phyloP scores from a whole-genome alignment of 2,797 vertebrate genomes.

The Danio aesculapii region DNA sequence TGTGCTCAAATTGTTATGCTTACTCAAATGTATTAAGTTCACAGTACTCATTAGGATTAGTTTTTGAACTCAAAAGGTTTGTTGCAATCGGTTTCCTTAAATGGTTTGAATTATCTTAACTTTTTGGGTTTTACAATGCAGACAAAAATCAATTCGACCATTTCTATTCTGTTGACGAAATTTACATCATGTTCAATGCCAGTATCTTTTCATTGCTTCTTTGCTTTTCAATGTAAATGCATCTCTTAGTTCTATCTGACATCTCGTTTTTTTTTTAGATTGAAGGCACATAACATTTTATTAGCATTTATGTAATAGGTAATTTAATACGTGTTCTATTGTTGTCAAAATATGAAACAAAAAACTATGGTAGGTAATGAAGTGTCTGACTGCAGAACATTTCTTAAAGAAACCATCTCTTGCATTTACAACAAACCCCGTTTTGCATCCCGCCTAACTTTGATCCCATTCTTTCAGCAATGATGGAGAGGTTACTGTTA shows the following conservation, averaged over 20 bases:
- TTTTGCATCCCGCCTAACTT: slow-evolving; percentile 18
- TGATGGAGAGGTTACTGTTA: slow-evolving; percentile 38
- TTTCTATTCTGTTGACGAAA: too few species aligned
- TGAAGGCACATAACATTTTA: neutral
- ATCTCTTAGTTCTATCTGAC: neutral
- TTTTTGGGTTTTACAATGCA: too few species aligned
- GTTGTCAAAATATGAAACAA: neutral
- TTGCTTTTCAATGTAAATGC: neutral
- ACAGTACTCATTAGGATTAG: too few species aligned
- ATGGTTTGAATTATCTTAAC: too few species aligned
- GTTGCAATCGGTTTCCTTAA: too few species aligned
- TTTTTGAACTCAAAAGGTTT: too few species aligned
- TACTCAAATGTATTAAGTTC: too few species aligned
- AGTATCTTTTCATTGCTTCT: neutral
- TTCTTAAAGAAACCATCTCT: neutral
- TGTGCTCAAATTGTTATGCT: too few species aligned
- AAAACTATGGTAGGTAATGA: neutral
- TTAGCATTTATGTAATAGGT: neutral
- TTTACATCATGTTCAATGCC: too few species aligned
- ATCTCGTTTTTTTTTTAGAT: neutral
- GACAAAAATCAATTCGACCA: too few species aligned
- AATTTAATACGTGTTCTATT: neutral
- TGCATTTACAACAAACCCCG: slow-evolving; percentile 6
- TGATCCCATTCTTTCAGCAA: slow-evolving; percentile 38
- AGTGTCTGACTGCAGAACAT: neutral